Percentiles rank a stretch among this genome's conserved stretches.
Conservation (phyloP, 2,113 vertebrate species). For the Hippocampus barbouri region DNA sequence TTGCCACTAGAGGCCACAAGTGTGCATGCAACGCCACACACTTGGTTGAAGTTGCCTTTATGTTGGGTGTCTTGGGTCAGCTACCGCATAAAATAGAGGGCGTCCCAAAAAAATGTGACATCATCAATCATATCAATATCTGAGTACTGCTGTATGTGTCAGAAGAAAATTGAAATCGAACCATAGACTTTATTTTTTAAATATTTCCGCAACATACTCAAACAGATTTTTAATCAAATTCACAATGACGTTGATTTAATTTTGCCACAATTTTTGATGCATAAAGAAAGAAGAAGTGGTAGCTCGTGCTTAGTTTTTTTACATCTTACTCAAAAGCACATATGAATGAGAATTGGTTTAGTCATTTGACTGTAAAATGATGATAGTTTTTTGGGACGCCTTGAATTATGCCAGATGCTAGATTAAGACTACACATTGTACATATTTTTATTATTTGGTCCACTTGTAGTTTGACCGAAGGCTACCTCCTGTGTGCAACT, state of each 20-base stretch:
- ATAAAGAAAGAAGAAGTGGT: not conserved
- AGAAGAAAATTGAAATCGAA: no score
- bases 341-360: not conserved
- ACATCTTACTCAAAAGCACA: not conserved
- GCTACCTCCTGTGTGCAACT: slow-evolving; percentile 50
- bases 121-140: not conserved
- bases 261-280: not conserved
- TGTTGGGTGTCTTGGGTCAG: slow-evolving; percentile 51
- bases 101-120: not conserved
- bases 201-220: not conserved
- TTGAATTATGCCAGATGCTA: not conserved
- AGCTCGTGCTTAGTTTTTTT: not conserved
- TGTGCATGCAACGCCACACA: slow-evolving; percentile 57
- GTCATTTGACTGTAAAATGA: not conserved
- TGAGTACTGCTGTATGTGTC: no score
- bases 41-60: slow-evolving; percentile 59
- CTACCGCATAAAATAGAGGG: slow-evolving; percentile 11
- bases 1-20: slow-evolving; percentile 53
- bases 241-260: not conserved
- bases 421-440: not conserved
- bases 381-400: not conserved
- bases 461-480: slow-evolving; percentile 42
- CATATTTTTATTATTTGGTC: not conserved
- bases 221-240: not conserved
- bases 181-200: no score